Evolutionary conservation across 2,113 vertebrate genomes (phyloP).

Genomic region (Myiozetetes cayanensis): DNA sequence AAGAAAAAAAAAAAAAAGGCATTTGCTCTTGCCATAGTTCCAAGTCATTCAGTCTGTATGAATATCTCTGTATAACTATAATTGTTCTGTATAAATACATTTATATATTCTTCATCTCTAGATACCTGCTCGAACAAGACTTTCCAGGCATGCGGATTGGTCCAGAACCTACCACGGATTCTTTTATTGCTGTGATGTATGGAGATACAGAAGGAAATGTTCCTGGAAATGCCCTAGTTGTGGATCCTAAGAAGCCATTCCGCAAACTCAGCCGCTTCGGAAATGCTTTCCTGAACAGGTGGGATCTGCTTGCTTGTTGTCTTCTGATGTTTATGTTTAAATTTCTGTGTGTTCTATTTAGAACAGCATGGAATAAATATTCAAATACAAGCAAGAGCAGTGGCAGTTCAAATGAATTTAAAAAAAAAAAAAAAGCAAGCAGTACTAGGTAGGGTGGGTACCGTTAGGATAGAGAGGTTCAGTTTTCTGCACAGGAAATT

Average conservation of each 20-base stretch:
- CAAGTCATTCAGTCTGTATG: not conserved
- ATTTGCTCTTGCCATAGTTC: not conserved
- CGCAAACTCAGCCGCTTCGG: conserved; percentile 94
- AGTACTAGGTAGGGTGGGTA: not conserved
- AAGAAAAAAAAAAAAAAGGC: not conserved
- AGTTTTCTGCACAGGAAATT: not conserved
- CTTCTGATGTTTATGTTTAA: not conserved
- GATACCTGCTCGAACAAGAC: conserved; percentile 93
- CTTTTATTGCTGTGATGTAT: conserved; percentile 97
- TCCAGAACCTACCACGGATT: conserved; percentile 95
- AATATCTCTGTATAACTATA: not conserved
- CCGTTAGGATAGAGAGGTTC: not conserved
- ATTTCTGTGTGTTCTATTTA: not conserved
- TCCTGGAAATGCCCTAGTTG: conserved; percentile 94
- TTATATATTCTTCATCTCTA: conserved; percentile 8
- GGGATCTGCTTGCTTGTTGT: not conserved
- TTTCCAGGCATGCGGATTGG: conserved; percentile 98
- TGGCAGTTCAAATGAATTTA: not conserved
- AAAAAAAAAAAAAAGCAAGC: not conserved
- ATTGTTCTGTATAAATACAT: not conserved
- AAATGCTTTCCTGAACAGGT: conserved; percentile 97
- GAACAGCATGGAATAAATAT: not conserved
- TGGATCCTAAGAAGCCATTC: conserved; percentile 95
- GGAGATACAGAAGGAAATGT: conserved; percentile 89
- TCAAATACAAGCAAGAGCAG: not conserved